These are phyloP conservation scores for Phalacrocorax carbo DNA, from an alignment of 2,113 vertebrate genomes.

Conservation along the genomic window DNA sequence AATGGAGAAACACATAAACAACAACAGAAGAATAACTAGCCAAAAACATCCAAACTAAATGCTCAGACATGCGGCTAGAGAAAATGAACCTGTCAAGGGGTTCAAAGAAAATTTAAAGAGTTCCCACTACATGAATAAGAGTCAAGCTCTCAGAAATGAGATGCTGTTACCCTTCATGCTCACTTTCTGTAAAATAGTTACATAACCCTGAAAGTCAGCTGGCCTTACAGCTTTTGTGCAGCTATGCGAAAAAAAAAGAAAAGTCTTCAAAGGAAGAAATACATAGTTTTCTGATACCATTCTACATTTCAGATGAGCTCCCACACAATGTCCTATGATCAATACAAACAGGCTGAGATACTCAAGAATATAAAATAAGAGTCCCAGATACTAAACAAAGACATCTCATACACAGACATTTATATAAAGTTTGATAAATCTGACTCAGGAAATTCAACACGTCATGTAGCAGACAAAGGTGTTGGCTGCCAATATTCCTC, in stretches of 20 bases:
- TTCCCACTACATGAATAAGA: neutral
- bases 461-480: neutral
- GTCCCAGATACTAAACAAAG: neutral
- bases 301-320: neutral
- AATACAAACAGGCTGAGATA: neutral
- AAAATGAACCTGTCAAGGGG: neutral
- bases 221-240: neutral
- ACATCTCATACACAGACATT: neutral
- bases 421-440: neutral
- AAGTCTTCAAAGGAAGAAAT: neutral
- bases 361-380: neutral
- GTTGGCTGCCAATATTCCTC: neutral
- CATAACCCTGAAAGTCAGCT: neutral
- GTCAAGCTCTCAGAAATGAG: neutral
- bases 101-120: neutral
- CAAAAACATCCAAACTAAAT: neutral
- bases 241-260: neutral
- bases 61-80: fast-evolving
- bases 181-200: neutral
- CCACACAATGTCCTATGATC: neutral
- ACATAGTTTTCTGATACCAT: neutral
- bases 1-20: neutral
- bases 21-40: neutral
- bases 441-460: neutral
- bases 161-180: neutral